Conservation (phyloP, 2,797 vertebrate genomes). For the Phoebastria nigripes region DNA sequence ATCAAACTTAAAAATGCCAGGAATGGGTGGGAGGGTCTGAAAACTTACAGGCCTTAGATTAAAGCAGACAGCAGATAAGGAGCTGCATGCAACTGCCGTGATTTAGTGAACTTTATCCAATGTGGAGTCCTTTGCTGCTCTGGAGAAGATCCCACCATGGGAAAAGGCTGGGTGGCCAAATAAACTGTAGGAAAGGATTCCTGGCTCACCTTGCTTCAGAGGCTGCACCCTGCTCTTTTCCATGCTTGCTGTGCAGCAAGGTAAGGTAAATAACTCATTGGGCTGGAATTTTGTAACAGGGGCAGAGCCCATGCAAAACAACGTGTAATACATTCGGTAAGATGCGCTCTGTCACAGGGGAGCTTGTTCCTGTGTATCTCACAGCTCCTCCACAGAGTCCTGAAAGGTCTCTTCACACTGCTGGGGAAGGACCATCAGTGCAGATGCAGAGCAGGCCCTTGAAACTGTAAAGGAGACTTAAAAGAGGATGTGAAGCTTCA, state of each 20-base stretch:
- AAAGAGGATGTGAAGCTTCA: background rate
- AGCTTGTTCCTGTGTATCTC: background rate
- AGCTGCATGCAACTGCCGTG: background rate
- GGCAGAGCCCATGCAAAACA: background rate
- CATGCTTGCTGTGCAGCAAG: background rate
- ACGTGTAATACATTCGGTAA: background rate
- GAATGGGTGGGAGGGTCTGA: background rate
- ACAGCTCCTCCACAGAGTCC: background rate
- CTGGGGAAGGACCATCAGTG: background rate
- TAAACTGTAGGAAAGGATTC: background rate
- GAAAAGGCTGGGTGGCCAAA: background rate
- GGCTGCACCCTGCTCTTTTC: background rate
- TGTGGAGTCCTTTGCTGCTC: background rate
- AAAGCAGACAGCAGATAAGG: background rate
- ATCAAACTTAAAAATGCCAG: background rate
- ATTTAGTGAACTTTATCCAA: background rate
- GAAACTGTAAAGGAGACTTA: background rate
- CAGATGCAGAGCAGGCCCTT: background rate
- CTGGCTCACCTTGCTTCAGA: background rate
- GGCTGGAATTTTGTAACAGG: background rate
- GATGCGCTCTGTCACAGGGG: fast-evolving
- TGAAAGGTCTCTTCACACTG: background rate
- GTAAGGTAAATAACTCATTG: background rate
- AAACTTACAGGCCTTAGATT: background rate
- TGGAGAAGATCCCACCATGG: background rate